Conservation (phyloP, 2,888 invertebrate species). For the Pyralis farinalis region DNA sequence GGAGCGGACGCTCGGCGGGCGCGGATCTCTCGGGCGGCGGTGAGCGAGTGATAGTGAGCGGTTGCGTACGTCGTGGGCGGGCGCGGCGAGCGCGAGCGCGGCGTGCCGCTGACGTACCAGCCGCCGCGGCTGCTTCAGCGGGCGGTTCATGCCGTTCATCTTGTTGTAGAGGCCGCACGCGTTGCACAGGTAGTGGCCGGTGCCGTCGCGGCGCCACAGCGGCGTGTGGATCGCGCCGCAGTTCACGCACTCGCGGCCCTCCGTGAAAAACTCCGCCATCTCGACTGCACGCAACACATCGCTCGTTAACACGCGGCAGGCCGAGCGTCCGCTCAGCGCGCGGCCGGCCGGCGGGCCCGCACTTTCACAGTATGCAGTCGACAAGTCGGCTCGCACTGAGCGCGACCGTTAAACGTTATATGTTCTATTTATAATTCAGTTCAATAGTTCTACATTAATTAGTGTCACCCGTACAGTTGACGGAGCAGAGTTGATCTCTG, state of each 20-base stretch:
- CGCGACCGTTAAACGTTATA: no score
- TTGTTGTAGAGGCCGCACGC: slow-evolving; percentile 99
- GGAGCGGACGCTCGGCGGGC: slow-evolving; percentile 33
- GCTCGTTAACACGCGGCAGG: slow-evolving; percentile 23
- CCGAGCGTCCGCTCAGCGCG: slow-evolving; percentile 23
- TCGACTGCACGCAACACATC: slow-evolving; percentile 64
- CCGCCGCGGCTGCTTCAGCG: slow-evolving; percentile 98
- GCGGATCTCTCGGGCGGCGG: slow-evolving; percentile 47
- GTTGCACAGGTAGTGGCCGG: slow-evolving; percentile 99
- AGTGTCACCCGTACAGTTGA: no score
- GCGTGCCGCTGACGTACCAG: slow-evolving; percentile 89
- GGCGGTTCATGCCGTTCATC: slow-evolving; percentile 99
- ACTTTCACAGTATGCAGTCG: no score
- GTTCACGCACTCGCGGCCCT: slow-evolving; percentile 98
- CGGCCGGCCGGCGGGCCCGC: slow-evolving; percentile 20
- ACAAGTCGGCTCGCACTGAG: no score
- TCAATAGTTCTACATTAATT: no score
- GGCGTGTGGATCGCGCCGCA: slow-evolving; percentile 98
- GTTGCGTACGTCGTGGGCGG: slow-evolving; percentile 60
- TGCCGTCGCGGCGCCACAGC: slow-evolving; percentile 98
- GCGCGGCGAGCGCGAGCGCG: slow-evolving; percentile 59
- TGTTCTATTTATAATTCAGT: no score
- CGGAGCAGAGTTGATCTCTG: no score
- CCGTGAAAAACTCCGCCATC: slow-evolving; percentile 91
- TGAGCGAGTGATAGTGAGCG: slow-evolving; percentile 25